Conservation (phyloP, 1,140 invertebrate species). For the Drosophila novamexicana region DNA sequence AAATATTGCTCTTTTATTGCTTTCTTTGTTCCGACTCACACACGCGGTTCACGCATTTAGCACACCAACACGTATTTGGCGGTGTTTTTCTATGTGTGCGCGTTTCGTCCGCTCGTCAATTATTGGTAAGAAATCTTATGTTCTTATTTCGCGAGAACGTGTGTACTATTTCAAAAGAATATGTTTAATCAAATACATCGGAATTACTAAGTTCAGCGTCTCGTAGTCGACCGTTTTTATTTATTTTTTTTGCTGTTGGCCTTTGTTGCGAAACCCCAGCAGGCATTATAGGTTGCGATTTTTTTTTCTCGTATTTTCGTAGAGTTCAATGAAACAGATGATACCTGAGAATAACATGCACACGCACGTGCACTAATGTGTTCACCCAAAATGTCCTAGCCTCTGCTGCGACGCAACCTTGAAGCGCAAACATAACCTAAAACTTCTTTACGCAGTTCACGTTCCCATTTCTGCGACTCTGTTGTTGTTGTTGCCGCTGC, state of each 20-base stretch:
- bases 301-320: slow-evolving; percentile 7
- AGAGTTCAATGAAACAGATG: slow-evolving; percentile 47
- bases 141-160: background rate
- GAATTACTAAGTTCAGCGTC: slow-evolving; percentile 1
- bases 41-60: slow-evolving; percentile 65
- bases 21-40: slow-evolving; percentile 69
- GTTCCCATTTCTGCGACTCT: slow-evolving; percentile 24
- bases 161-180: background rate
- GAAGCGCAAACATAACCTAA: slow-evolving; percentile 73
- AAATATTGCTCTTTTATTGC: slow-evolving; percentile 57
- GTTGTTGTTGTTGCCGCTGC: slow-evolving; percentile 6
- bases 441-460: slow-evolving; percentile 50
- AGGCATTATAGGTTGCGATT: slow-evolving; percentile 12
- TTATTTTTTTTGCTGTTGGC: slow-evolving; percentile 28
- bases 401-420: slow-evolving; percentile 65
- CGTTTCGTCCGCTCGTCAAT: slow-evolving; percentile 27
- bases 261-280: slow-evolving; percentile 49
- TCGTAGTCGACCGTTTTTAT: slow-evolving; percentile 20
- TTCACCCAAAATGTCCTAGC: slow-evolving; percentile 27
- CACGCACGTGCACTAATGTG: slow-evolving; percentile 16
- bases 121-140: slow-evolving; percentile 30
- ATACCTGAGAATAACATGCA: slow-evolving; percentile 17
- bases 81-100: slow-evolving; percentile 36
- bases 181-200: slow-evolving; percentile 10
- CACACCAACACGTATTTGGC: slow-evolving; percentile 46